These are phyloP conservation scores for Boulengeromyrus knoepffleri DNA, from an alignment of 2,113 vertebrate species.

Conservation along the genomic window DNA sequence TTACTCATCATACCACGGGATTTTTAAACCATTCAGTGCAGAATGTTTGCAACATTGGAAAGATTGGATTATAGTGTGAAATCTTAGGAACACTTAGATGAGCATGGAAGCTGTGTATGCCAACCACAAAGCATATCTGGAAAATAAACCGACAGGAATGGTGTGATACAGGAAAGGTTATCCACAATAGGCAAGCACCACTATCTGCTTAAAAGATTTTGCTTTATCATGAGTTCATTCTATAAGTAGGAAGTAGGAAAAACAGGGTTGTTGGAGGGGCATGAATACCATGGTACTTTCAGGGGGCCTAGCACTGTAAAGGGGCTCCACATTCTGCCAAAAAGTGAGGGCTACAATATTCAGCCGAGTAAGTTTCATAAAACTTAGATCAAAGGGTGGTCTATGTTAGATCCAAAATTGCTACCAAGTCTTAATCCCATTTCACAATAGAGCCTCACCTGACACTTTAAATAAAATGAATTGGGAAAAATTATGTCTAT, in stretches of 20 bases:
- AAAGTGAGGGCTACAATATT: background rate
- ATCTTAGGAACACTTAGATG: background rate
- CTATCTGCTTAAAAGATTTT: background rate
- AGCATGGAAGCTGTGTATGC: background rate
- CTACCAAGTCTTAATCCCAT: background rate
- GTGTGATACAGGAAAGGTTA: background rate
- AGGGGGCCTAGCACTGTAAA: background rate
- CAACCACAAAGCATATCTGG: background rate
- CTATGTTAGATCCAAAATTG: background rate
- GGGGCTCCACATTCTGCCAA: background rate
- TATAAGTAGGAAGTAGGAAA: background rate
- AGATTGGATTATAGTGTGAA: background rate
- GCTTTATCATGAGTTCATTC: background rate
- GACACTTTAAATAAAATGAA: background rate
- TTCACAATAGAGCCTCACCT: background rate
- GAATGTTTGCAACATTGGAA: background rate
- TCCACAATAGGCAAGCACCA: background rate
- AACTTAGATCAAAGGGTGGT: background rate
- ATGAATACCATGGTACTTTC: background rate
- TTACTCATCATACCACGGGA: background rate
- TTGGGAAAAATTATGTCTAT: background rate
- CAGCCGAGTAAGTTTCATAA: background rate
- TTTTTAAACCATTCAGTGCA: background rate
- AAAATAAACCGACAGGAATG: background rate
- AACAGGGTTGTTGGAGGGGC: background rate